phyloP scores from a whole-genome alignment of 2,888 invertebrate species.

The Phyllotreta striolata region DNA sequence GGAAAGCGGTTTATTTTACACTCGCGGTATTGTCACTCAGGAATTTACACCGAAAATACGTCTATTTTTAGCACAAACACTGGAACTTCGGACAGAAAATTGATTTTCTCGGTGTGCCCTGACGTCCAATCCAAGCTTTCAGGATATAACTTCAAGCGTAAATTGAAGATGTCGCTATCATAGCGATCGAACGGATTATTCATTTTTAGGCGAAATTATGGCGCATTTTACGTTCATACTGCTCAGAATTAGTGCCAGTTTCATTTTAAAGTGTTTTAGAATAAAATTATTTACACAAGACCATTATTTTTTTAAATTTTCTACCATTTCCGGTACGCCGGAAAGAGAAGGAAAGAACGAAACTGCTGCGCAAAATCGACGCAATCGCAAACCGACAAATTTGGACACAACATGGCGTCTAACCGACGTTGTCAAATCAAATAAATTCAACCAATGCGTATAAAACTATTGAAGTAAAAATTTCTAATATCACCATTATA shows the following conservation, averaged over 20 bases:
- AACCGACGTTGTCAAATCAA: slow-evolving; percentile 5
- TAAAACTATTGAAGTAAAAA: too few species aligned
- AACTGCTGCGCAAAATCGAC: slow-evolving; percentile 34
- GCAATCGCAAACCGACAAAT: slow-evolving; percentile 19
- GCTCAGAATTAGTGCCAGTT: neutral
- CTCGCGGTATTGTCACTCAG: slow-evolving; percentile 35
- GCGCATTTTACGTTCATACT: neutral
- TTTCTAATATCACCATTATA: too few species aligned
- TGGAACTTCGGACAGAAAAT: slow-evolving; percentile 32
- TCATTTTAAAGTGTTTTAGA: slow-evolving; percentile 4
- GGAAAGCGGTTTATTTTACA: slow-evolving; percentile 37
- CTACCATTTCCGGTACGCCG: slow-evolving; percentile 48
- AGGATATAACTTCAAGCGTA: slow-evolving; percentile 40
- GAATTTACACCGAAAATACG: slow-evolving; percentile 32
- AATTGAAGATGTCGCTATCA: slow-evolving; percentile 48
- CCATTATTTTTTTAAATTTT: slow-evolving; percentile 40
- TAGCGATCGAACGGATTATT: slow-evolving; percentile 6
- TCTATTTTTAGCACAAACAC: slow-evolving; percentile 28
- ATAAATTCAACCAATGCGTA: too few species aligned
- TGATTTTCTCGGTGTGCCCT: slow-evolving; percentile 36
- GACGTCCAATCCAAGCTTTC: slow-evolving; percentile 45
- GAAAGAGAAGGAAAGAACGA: slow-evolving; percentile 46
- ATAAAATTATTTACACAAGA: slow-evolving; percentile 10
- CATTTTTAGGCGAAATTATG: slow-evolving; percentile 12
- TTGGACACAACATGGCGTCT: slow-evolving; percentile 26